These are phyloP conservation scores for Cervus canadensis DNA, from an alignment of 2,113 vertebrate genomes.

Conservation along the genomic window DNA sequence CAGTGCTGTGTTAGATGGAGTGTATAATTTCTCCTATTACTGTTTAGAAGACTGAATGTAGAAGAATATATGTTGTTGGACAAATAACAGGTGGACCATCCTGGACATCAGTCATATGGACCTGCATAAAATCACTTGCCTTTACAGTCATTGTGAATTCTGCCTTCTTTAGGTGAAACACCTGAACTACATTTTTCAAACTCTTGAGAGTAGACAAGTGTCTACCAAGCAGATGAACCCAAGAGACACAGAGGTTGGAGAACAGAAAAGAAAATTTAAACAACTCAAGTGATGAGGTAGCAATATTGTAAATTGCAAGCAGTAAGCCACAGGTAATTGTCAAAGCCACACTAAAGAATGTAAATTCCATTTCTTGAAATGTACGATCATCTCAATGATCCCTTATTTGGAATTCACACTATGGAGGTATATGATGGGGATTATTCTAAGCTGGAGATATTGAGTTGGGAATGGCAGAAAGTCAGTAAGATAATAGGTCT, in stretches of 20 bases:
- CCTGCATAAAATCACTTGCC: not conserved
- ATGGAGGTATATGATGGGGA: not conserved
- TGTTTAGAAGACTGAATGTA: not conserved
- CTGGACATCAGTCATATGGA: not conserved
- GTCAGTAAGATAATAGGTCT: not conserved
- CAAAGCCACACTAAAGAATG: not conserved
- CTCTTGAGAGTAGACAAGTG: not conserved
- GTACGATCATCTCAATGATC: not conserved
- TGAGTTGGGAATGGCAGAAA: not conserved
- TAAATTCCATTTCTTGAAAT: not conserved
- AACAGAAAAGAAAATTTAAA: not conserved
- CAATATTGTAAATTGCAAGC: not conserved
- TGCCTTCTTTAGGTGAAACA: not conserved
- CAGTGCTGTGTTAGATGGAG: not conserved
- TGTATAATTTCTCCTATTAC: not conserved
- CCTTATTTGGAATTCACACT: not conserved
- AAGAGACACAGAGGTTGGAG: not conserved
- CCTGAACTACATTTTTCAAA: not conserved
- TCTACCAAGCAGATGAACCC: not conserved
- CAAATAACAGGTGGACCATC: not conserved
- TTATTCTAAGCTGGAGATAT: not conserved
- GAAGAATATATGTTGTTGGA: not conserved
- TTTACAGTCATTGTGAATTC: not conserved
- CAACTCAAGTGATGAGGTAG: not conserved
- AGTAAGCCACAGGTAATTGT: not conserved